Evolutionary conservation across 2,113 vertebrate species (phyloP).

Genomic region (Corydoras sp.): DNA sequence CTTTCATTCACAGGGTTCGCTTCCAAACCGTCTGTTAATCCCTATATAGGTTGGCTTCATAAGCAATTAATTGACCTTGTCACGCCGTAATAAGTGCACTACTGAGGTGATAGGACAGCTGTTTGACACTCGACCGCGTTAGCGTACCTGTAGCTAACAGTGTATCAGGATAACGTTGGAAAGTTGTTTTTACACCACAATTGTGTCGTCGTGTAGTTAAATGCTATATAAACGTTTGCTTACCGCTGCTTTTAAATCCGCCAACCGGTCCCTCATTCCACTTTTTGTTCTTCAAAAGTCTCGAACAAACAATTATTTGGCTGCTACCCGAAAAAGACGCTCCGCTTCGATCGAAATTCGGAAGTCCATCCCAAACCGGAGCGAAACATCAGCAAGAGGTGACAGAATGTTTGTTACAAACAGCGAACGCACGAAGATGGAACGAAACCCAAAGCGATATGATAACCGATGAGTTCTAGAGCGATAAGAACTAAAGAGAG

Average conservation of each 20-base stretch:
- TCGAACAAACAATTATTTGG: background rate
- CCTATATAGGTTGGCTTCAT: too few species aligned
- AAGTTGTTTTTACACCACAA: background rate
- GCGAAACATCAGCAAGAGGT: background rate
- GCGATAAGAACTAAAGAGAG: too few species aligned
- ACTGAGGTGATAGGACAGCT: background rate
- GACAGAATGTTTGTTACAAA: background rate
- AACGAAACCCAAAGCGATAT: background rate
- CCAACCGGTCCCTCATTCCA: slow-evolving; percentile 85
- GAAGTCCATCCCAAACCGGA: slow-evolving; percentile 27
- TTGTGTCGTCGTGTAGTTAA: background rate
- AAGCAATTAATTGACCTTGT: background rate
- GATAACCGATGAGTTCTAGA: background rate
- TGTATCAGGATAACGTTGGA: background rate
- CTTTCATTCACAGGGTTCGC: too few species aligned
- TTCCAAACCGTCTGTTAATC: too few species aligned
- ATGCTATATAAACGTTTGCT: slow-evolving; percentile 44
- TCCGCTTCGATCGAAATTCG: background rate
- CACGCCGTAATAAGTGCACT: slow-evolving; percentile 3
- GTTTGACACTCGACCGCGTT: background rate
- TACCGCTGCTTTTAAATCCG: slow-evolving; percentile 74
- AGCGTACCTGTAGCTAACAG: background rate
- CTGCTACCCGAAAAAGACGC: background rate
- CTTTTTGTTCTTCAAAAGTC: background rate
- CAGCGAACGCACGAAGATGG: background rate